Percentiles rank a stretch among this genome's conserved stretches.
These are phyloP conservation scores for Solenopsis invicta DNA, from an alignment of 1,140 invertebrate genomes.

Conservation along the genomic window DNA sequence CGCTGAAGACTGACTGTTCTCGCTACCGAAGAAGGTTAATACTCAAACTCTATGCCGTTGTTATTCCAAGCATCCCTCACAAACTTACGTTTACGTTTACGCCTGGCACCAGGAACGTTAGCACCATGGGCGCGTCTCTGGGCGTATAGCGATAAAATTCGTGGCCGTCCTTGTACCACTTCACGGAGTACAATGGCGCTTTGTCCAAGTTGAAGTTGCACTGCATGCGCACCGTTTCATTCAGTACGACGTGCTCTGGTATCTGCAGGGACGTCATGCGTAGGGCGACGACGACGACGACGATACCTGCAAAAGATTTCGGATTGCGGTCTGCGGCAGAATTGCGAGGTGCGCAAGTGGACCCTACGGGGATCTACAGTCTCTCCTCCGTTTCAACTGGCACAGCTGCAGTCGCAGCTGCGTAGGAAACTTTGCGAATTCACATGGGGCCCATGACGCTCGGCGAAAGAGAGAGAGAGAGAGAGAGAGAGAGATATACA, in stretches of 20 bases:
- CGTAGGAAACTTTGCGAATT: constrained; percentile 38
- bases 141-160: constrained; percentile 95
- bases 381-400: background rate
- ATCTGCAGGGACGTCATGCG: constrained; percentile 90
- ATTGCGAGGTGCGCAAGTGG: constrained; percentile 37
- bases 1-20: background rate
- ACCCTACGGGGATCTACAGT: constrained; percentile 25
- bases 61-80: background rate
- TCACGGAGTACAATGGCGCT: constrained; percentile 93
- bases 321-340: constrained; percentile 19
- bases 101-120: constrained; percentile 92
- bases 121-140: constrained; percentile 90
- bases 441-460: constrained; percentile 22
- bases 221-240: constrained; percentile 90
- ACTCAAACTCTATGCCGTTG: background rate
- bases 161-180: constrained; percentile 96
- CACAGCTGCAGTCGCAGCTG: constrained; percentile 40
- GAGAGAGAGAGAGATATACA: constrained; percentile 12
- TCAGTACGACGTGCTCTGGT: constrained; percentile 90
- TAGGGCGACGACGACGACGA: constrained; percentile 80
- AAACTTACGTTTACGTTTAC: constrained; percentile 93
- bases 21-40: background rate
- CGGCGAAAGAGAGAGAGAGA: constrained; percentile 4
- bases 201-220: constrained; percentile 93
- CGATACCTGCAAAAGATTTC: constrained; percentile 80